Conservation (phyloP, 2,888 invertebrate genomes). For the Trichogramma dendrolimi region DNA sequence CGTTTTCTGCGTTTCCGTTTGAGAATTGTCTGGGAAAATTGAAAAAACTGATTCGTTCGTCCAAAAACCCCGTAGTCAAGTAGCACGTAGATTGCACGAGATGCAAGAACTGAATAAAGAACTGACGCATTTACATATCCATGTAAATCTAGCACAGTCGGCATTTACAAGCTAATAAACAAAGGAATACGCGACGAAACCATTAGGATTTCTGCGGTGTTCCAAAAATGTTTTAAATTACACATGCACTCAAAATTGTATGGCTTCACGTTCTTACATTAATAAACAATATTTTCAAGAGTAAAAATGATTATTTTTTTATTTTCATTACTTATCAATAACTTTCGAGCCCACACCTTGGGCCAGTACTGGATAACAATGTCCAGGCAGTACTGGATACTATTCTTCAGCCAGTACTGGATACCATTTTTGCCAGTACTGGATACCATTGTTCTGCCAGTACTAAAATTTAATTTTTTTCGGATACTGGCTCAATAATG, state of each 20-base stretch:
- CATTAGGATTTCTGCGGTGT: neutral
- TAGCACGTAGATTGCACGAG: slow-evolving; percentile 18
- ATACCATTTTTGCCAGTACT: no score
- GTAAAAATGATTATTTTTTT: no score
- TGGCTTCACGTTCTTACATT: neutral
- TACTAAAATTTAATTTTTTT: no score
- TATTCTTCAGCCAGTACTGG: no score
- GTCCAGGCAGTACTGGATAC: no score
- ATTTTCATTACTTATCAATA: no score
- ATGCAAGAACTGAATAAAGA: slow-evolving; percentile 1
- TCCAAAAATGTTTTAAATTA: neutral
- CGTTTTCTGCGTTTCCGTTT: slow-evolving; percentile 18
- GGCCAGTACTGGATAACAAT: no score
- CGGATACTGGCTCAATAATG: no score
- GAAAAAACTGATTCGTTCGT: slow-evolving; percentile 18
- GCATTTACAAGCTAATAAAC: neutral
- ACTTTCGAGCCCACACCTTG: no score
- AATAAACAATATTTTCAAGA: no score
- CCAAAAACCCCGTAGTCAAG: slow-evolving; percentile 24
- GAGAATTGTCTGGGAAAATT: slow-evolving; percentile 19
- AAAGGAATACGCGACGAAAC: neutral
- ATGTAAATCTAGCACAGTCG: neutral
- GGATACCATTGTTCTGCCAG: no score
- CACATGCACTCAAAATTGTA: neutral
- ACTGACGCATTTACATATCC: neutral